Percentiles rank a stretch among this genome's conserved stretches.
phyloP scores from a whole-genome alignment of 2,888 invertebrate genomes.

The Notodonta ziczac region DNA sequence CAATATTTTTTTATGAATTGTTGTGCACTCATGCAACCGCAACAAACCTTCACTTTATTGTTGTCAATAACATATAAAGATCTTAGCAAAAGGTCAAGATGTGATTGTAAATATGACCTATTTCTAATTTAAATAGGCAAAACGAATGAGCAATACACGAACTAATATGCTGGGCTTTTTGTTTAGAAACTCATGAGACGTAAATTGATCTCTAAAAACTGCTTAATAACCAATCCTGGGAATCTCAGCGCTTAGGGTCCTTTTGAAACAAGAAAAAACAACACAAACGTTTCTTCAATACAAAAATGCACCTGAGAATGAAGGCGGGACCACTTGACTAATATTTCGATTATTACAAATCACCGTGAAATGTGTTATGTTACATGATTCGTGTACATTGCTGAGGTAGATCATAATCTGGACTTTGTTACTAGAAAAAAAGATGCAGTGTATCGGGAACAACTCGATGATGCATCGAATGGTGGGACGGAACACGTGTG shows the following conservation, averaged over 20 bases:
- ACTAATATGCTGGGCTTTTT: background rate
- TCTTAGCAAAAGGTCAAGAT: too few species aligned
- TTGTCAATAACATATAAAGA: too few species aligned
- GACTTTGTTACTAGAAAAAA: slow-evolving; percentile 9
- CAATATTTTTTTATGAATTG: too few species aligned
- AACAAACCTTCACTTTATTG: too few species aligned
- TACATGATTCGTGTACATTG: slow-evolving; percentile 38
- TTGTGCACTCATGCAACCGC: too few species aligned
- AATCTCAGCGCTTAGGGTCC: slow-evolving; percentile 73
- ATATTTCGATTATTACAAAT: slow-evolving; percentile 79
- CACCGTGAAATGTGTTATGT: slow-evolving; percentile 49
- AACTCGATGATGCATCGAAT: slow-evolving; percentile 16
- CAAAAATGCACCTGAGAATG: slow-evolving; percentile 85
- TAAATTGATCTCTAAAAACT: slow-evolving; percentile 56
- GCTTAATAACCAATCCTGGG: slow-evolving; percentile 77
- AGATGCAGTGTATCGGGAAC: slow-evolving; percentile 43
- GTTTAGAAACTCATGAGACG: background rate
- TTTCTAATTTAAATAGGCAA: background rate
- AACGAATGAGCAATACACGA: background rate
- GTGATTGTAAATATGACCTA: background rate
- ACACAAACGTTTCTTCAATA: slow-evolving; percentile 77
- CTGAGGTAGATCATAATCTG: slow-evolving; percentile 10
- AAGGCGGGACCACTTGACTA: slow-evolving; percentile 82
- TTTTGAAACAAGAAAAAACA: slow-evolving; percentile 80
- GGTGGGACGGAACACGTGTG: slow-evolving; percentile 43